Percentiles rank a stretch among this genome's conserved stretches.
Evolutionary conservation across 2,797 vertebrate genomes (phyloP).

Genomic region (Macropus fuliginosus): DNA sequence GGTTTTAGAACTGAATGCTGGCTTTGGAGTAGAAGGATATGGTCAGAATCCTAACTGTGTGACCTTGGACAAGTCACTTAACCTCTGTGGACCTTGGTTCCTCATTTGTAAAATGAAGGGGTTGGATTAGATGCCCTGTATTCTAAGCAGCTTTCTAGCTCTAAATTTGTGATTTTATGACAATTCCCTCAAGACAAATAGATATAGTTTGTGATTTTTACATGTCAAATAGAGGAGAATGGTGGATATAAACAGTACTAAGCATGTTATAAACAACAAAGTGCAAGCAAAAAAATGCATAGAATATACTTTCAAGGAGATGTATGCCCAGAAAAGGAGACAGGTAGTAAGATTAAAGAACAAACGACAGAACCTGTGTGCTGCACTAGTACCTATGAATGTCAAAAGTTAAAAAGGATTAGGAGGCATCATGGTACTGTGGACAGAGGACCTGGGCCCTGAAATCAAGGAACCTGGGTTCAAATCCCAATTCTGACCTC

Average conservation of each 20-base stretch:
- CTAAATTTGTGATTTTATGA: not conserved
- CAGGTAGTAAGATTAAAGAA: not conserved
- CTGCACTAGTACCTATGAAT: not conserved
- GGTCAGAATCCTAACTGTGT: not conserved
- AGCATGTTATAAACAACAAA: not conserved
- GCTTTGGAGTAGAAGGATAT: not conserved
- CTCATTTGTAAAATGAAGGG: not conserved
- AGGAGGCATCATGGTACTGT: not conserved
- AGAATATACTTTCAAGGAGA: not conserved
- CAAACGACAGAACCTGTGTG: not conserved
- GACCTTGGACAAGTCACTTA: not conserved
- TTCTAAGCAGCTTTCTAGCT: not conserved
- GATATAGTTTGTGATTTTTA: not conserved
- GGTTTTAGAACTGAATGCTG: not conserved
- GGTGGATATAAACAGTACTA: not conserved
- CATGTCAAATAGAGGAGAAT: not conserved
- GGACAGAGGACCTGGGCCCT: not conserved
- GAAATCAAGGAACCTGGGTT: not conserved
- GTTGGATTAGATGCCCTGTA: not conserved
- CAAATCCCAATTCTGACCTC: not conserved
- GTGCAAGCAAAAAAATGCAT: not conserved
- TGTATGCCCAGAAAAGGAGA: not conserved
- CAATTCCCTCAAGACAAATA: not conserved
- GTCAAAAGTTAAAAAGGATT: not conserved
- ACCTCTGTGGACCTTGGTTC: not conserved